Evolutionary conservation across 1,140 invertebrate species (phyloP).

Genomic region (Drosophila parvula): DNA sequence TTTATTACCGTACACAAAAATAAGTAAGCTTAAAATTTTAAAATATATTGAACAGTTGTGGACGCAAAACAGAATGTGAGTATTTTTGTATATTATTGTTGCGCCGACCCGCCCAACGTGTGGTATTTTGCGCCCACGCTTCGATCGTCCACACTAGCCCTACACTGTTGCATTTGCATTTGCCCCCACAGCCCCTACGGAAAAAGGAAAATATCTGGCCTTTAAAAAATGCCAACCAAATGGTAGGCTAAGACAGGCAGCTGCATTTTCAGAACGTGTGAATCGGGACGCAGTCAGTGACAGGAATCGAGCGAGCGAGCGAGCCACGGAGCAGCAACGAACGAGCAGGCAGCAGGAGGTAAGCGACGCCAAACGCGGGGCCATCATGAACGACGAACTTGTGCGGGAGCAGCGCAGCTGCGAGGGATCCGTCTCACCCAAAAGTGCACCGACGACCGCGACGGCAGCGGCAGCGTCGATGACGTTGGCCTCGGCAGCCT

Average conservation of each 20-base stretch:
- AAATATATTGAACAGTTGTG: too few species aligned
- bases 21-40: neutral
- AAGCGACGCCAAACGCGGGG: conserved; percentile 13
- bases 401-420: conserved; percentile 58
- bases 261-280: conserved; percentile 45
- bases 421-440: conserved; percentile 66
- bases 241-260: conserved; percentile 50
- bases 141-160: conserved; percentile 18
- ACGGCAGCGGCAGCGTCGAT: conserved; percentile 54
- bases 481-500: conserved; percentile 71
- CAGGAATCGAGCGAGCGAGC: neutral
- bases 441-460: conserved; percentile 56
- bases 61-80: too few species aligned
- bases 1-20: neutral
- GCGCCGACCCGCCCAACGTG: conserved; percentile 16
- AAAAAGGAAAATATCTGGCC: conserved; percentile 29
- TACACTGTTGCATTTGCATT: conserved; percentile 71
- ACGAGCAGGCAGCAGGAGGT: conserved; percentile 13
- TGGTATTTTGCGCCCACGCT: conserved; percentile 4
- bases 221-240: conserved; percentile 66
- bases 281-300: conserved; percentile 1
- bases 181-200: conserved; percentile 34
- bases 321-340: neutral
- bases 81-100: neutral
- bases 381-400: conserved; percentile 60